Base-by-base conservation (phyloP, 1,140 invertebrate species). In the Mercenaria mercenaria region DNA sequence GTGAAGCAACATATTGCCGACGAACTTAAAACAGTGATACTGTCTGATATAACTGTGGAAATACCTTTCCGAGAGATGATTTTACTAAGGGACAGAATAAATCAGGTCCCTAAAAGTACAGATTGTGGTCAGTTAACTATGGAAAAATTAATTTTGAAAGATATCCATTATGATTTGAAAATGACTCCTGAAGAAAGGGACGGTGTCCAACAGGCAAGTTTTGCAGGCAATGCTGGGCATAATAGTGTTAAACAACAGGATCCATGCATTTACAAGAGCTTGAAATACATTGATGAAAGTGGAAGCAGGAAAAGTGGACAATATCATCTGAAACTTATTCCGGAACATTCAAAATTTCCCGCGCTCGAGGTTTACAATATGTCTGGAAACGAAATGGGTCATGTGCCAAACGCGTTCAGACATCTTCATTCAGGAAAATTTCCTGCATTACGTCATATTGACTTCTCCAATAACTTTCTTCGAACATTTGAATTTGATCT, bases 281-380 rank as follows among this genome's bases (percentile, higher is more conserved):
- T 88, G 26, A 80, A 39, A 47, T 88, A 88, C 77, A 39, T 88
- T 29, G 86, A 88, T 39, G 86, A 88, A 72, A 88, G 86, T 81
- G 86, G 86, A n/a, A 88, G 86, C 76, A 80, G 86, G 34, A 80
- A 80, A 37, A 81, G 26, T 43, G 76, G 86, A 77, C 76, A 81
- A 61, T 81, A 88, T 67, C 76, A 88, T 72, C 26, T 88, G n/a
- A 88, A 81, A 52, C 64, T 88, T 34, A 37, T 88, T 32, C 86
- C 86, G 6, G 86, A 88, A 52, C 81, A 88, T 52, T 88, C 86
- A 0, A 29, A 18, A 29, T 88, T 88, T 72, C 86, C 86, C 18
- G 34, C 56, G 10, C 76, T 88, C 23, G 86, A 88, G 41, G 59
- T 88, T 8, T 88, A 88, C 76, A 88, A 88, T 37, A 80, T 88